phyloP scores from a whole-genome alignment of 1,140 invertebrate genomes.

The Anoplolepis gracilipes region DNA sequence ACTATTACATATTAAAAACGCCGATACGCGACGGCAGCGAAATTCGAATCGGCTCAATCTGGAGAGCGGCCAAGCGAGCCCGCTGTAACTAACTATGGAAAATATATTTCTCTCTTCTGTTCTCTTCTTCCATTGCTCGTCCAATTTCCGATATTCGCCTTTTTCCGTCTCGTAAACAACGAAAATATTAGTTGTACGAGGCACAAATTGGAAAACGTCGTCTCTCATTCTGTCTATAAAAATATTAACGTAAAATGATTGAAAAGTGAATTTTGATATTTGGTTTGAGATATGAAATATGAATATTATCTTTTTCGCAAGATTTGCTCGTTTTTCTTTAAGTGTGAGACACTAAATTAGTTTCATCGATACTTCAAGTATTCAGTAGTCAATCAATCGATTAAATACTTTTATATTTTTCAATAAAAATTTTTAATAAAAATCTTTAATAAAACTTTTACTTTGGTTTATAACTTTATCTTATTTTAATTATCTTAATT shows the following conservation, averaged over 20 bases:
- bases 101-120: conserved; percentile 58
- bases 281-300: neutral
- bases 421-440: too few species aligned
- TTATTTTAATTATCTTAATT: conserved; percentile 17
- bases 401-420: too few species aligned
- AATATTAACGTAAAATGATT: neutral
- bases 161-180: conserved; percentile 45
- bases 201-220: neutral
- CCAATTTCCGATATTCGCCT: conserved; percentile 62
- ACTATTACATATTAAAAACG: conserved; percentile 26
- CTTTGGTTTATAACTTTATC: neutral
- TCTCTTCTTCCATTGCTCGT: neutral
- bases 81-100: conserved; percentile 52
- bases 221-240: conserved; percentile 4
- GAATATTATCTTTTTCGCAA: neutral
- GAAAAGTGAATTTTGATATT: neutral
- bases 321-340: neutral
- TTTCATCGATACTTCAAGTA: neutral
- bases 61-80: conserved; percentile 48
- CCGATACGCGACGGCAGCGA: conserved; percentile 36
- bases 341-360: neutral
- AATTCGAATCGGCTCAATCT: conserved; percentile 58
- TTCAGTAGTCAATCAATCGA: too few species aligned
- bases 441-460: neutral
- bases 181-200: conserved; percentile 67